These are phyloP conservation scores for Circaetus gallicus DNA, from an alignment of 2,113 vertebrate genomes.

Conservation along the genomic window DNA sequence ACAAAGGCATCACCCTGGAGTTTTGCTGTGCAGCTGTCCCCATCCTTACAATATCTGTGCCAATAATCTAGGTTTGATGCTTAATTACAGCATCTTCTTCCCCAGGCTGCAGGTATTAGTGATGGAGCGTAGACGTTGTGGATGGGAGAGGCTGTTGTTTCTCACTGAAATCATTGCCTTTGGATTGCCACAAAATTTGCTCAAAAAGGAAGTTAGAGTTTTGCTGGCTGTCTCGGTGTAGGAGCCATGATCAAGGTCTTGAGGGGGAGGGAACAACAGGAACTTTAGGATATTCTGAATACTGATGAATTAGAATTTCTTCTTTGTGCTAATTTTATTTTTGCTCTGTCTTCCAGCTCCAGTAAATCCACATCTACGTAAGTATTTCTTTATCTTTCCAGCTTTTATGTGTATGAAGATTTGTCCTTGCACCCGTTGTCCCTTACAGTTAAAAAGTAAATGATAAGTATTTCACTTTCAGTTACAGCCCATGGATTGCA, in stretches of 20 bases:
- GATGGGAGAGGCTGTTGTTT: not conserved
- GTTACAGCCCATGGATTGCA: rapidly evolving
- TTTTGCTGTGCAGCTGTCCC: not conserved
- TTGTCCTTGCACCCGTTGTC: rapidly evolving
- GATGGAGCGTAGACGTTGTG: rapidly evolving
- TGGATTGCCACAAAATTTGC: not conserved
- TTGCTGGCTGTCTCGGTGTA: not conserved
- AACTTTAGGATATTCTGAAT: not conserved
- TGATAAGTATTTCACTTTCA: rapidly evolving
- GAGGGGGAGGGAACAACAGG: too few relatives aligned
- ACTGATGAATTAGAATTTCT: not conserved
- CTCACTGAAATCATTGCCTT: not conserved
- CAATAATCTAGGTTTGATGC: not conserved
- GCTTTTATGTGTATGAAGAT: not conserved
- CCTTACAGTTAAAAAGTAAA: not conserved
- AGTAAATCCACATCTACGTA: slow-evolving; percentile 79
- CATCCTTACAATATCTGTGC: not conserved
- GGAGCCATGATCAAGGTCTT: not conserved
- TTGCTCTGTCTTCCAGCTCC: slow-evolving; percentile 69
- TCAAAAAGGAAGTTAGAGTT: not conserved
- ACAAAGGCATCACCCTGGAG: not conserved
- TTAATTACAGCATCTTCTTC: not conserved
- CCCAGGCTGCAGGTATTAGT: not conserved
- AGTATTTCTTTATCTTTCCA: slow-evolving; percentile 57
- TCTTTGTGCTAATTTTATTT: slow-evolving; percentile 21